Base-by-base conservation (phyloP, 2,113 vertebrate species). In the Ageneiosus marmoratus region DNA sequence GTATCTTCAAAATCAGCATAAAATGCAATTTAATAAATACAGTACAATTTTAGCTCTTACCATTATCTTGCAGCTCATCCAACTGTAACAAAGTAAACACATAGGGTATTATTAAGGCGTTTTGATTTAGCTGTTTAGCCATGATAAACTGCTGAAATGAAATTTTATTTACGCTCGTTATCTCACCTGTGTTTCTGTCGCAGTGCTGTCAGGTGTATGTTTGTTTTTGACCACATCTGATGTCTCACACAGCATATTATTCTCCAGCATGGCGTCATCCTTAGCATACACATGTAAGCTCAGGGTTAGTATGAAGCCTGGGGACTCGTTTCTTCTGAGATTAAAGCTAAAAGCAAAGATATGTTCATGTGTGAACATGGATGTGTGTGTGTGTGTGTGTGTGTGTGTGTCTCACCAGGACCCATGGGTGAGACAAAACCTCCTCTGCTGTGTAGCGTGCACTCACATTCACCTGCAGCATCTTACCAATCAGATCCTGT, bases 391-490 rank as follows among this genome's bases (percentile, higher is more conserved):
- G n/a, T n/a, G 13, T 53, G 10, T 48, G 93, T 8, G n/a, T 22
- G 79, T 11, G 50, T 58, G 13, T 53, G 10, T 48, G 93, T 8
- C 96, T 96, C 88, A 99, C 97, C 89, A 96, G 96, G 91, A 99
- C 98, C 98, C 98, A 99, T 53, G 95, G 95, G 92, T 99, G 98
- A 1, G 94, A 94, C 88, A 99, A 91, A 75, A 99, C 96, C 78
- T 99, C 96, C 79, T 97, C 97, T 0, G 98, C 97, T 3, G 96
- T 98, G 77, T 95, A 99, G 67, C 98, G 95, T 12, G 94, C 95
- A 80, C 98, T 97, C 12, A 96, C 95, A 29, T 98, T 97, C 88
- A 99, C 97, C 84, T 99, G 97, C 80, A 99, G 94, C 98, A 99
- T 99, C 86, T 96, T 95, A 89, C 96, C 95, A 83, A 99, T 99